Conservation (phyloP, 1,140 invertebrate species). For the Aporrectodea caliginosa region DNA sequence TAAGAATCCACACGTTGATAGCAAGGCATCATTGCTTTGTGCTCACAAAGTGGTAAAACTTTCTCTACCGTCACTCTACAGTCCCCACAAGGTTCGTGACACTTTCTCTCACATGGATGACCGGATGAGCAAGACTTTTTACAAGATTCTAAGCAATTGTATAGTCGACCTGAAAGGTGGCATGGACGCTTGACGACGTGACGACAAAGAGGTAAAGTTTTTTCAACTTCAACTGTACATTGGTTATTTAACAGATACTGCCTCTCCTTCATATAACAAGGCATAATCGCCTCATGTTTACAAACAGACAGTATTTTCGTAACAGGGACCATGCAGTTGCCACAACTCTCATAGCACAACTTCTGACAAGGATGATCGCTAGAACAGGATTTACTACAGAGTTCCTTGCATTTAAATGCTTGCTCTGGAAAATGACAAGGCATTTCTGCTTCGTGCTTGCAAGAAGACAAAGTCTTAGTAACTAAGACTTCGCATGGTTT, state of each 20-base stretch:
- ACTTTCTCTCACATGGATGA: constrained; percentile 42
- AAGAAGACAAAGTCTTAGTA: too few relatives aligned
- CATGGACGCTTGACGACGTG: neutral
- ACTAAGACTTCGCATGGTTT: too few relatives aligned
- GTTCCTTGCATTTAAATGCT: too few relatives aligned
- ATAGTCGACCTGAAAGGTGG: neutral
- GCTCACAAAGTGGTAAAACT: neutral
- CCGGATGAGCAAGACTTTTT: constrained; percentile 34
- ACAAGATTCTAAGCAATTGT: neutral
- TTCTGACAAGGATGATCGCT: constrained; percentile 40
- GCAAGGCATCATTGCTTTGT: neutral
- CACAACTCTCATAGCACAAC: constrained; percentile 60
- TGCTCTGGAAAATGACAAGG: too few relatives aligned
- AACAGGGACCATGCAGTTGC: constrained; percentile 31
- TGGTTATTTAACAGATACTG: too few relatives aligned
- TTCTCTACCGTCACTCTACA: constrained; percentile 35
- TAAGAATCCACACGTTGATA: neutral
- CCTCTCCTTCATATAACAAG: neutral
- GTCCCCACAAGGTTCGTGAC: constrained; percentile 39
- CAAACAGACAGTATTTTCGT: neutral
- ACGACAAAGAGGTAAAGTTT: neutral
- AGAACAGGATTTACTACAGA: constrained; percentile 36
- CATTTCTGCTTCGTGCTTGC: too few relatives aligned
- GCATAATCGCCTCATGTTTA: neutral
- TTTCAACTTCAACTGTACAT: neutral